Evolutionary conservation across 2,888 invertebrate genomes (phyloP).

Genomic region (Ceriagrion tenellum): DNA sequence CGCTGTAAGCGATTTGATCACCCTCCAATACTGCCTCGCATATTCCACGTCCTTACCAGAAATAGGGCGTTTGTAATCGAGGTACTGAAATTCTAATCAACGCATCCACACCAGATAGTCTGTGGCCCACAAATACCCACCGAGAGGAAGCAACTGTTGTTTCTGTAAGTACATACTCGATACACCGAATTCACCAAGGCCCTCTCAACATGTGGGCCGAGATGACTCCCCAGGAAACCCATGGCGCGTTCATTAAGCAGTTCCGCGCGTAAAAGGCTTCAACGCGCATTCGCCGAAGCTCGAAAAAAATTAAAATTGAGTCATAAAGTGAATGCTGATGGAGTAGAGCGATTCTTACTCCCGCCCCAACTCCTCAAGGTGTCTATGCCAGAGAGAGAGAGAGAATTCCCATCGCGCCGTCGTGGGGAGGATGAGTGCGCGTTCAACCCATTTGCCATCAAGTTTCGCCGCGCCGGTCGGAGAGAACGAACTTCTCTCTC

Average conservation of each 20-base stretch:
- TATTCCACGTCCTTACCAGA: not conserved
- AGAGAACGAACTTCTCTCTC: too few relatives aligned
- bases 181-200: not conserved
- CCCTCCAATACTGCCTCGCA: not conserved
- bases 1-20: not conserved
- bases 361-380: not conserved
- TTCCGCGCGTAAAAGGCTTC: not conserved
- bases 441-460: conserved; percentile 25
- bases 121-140: not conserved
- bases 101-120: not conserved
- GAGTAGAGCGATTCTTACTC: not conserved
- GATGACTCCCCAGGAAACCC: not conserved
- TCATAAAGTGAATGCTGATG: not conserved
- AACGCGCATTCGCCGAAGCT: not conserved
- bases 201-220: not conserved
- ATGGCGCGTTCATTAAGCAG: not conserved
- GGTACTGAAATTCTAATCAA: not conserved
- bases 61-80: too few relatives aligned
- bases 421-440: not conserved
- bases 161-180: not conserved
- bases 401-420: not conserved
- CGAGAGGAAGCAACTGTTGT: not conserved
- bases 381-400: not conserved
- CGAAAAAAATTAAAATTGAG: conserved; percentile 26
- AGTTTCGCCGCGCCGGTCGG: not conserved